Evolutionary conservation across 2,797 vertebrate species (phyloP).

Genomic region (Oryzias dopingdopingensis): DNA sequence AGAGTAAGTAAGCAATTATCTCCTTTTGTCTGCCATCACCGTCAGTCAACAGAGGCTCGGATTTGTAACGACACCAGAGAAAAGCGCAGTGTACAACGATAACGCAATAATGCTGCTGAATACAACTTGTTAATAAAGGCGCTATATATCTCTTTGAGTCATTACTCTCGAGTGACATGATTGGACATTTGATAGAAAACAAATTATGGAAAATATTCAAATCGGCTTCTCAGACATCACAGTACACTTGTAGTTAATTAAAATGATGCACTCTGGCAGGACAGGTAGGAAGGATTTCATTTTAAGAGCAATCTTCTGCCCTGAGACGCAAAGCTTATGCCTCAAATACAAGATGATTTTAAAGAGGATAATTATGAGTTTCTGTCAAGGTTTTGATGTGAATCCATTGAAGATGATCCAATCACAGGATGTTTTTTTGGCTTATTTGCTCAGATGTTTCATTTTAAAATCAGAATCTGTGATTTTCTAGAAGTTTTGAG

Average conservation of each 20-base stretch:
- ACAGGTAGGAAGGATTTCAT: background rate
- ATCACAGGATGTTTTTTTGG: too few species aligned
- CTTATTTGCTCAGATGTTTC: too few species aligned
- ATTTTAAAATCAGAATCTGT: too few species aligned
- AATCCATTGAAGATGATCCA: too few species aligned
- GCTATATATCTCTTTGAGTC: slow-evolving; percentile 12
- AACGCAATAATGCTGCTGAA: slow-evolving; percentile 39
- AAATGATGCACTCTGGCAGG: background rate
- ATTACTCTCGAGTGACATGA: slow-evolving; percentile 28
- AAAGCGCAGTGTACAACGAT: slow-evolving; percentile 33
- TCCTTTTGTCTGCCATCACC: slow-evolving; percentile 65
- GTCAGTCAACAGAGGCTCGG: slow-evolving; percentile 48
- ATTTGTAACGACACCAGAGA: slow-evolving; percentile 32
- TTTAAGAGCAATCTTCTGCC: background rate
- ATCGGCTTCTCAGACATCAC: slow-evolving; percentile 8
- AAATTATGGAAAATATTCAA: slow-evolving; percentile 5
- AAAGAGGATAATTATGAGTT: too few species aligned
- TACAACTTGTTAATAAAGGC: slow-evolving; percentile 31
- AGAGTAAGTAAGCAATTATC: slow-evolving; percentile 71
- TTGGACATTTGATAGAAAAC: slow-evolving; percentile 19
- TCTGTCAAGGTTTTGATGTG: too few species aligned
- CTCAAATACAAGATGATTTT: too few species aligned
- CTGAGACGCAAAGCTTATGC: too few species aligned
- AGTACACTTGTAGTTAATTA: slow-evolving; percentile 6
- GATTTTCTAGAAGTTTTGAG: too few species aligned